A percentile compares a stretch with the other conserved stretches of the same genome.
phyloP scores from a whole-genome alignment of 2,113 vertebrate genomes.

The Oceanodroma tethys region DNA sequence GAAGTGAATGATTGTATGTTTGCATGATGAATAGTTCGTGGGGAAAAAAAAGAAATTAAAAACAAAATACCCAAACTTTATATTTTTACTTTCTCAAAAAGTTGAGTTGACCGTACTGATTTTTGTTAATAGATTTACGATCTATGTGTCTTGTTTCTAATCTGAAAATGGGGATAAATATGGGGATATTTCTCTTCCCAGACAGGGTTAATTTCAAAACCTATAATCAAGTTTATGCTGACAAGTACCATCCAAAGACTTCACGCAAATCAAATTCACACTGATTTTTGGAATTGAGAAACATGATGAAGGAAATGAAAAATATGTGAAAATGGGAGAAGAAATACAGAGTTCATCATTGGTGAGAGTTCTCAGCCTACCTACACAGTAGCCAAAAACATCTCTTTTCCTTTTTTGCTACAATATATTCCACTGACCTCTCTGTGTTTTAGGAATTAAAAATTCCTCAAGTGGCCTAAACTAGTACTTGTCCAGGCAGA shows the following conservation, averaged over 20 bases:
- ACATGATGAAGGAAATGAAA: neutral
- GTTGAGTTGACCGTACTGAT: neutral
- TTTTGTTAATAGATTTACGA: neutral
- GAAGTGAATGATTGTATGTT: neutral
- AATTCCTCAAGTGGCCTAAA: neutral
- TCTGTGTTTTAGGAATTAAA: neutral
- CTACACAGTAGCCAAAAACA: neutral
- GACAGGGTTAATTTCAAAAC: neutral
- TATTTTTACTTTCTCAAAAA: neutral
- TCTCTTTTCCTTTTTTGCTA: neutral
- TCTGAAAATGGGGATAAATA: neutral
- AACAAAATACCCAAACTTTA: fast-evolving
- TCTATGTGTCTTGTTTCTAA: neutral
- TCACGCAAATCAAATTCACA: neutral
- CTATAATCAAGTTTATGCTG: neutral
- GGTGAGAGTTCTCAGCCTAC: neutral
- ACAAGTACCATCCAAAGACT: neutral
- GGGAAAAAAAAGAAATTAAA: neutral
- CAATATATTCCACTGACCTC: neutral
- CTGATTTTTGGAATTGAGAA: neutral
- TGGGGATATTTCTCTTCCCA: neutral
- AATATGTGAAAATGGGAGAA: neutral
- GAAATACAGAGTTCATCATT: neutral
- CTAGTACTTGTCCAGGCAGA: neutral
- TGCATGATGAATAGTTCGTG: neutral